phyloP scores from a whole-genome alignment of 92 coral and sea anemone genomes.

The Phymanthus crucifer region DNA sequence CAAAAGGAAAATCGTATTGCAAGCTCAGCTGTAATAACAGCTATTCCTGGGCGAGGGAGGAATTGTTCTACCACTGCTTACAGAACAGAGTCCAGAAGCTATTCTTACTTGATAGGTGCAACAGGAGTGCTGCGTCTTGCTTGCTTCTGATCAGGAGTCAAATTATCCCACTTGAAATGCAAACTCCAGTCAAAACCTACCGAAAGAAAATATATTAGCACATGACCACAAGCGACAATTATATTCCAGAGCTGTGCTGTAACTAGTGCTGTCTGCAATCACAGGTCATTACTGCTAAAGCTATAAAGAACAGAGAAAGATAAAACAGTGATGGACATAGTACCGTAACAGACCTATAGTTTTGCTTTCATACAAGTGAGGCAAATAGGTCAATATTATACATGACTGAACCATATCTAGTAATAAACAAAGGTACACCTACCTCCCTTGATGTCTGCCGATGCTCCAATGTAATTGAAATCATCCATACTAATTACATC shows the following conservation, averaged over 20 bases:
- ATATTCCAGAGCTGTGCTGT: no score
- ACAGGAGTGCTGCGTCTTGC: slow-evolving; percentile 74
- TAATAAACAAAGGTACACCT: not conserved
- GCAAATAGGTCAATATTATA: not conserved
- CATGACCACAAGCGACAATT: not conserved
- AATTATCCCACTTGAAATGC: slow-evolving; percentile 96
- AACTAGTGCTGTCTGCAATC: no score
- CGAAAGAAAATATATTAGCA: not conserved
- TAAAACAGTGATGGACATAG: no score
- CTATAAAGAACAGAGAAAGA: no score
- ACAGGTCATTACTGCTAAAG: no score
- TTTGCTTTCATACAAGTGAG: not conserved
- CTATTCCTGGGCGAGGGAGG: not conserved
- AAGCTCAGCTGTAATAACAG: no score
- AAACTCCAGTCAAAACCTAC: slow-evolving; percentile 99
- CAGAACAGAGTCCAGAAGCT: not conserved
- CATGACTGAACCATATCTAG: not conserved
- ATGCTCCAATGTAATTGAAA: slow-evolving; percentile 91
- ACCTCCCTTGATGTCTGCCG: slow-evolving; percentile 99
- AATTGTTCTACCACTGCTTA: no score
- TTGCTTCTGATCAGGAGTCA: slow-evolving; percentile 86
- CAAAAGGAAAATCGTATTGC: no score
- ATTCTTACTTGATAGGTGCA: slow-evolving; percentile 83
- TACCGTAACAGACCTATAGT: no score
- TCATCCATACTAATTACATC: slow-evolving; percentile 99